These are phyloP conservation scores for Penaeus chinensis DNA, from an alignment of 1,140 invertebrate genomes.

Conservation along the genomic window DNA sequence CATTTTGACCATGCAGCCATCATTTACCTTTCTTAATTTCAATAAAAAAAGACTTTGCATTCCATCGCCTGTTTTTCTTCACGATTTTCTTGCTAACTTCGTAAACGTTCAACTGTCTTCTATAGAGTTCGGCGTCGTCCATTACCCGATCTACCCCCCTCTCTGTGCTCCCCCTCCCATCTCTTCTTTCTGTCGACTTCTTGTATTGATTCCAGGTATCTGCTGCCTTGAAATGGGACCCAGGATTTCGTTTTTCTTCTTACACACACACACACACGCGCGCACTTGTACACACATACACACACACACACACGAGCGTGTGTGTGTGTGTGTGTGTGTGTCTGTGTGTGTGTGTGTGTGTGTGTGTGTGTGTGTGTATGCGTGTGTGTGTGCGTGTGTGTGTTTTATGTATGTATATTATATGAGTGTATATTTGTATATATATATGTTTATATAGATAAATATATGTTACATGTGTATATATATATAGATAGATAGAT, in stretches of 20 bases:
- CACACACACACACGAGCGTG: not conserved
- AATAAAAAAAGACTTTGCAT: too few species aligned
- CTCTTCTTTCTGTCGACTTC: not conserved
- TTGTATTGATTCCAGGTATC: not conserved
- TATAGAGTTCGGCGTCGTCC: too few species aligned
- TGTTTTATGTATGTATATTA: not conserved
- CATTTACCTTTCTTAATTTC: too few species aligned
- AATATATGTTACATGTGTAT: not conserved
- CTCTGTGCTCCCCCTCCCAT: constrained; percentile 6
- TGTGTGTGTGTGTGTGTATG: not conserved
- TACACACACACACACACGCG: constrained; percentile 2
- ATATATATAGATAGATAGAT: not conserved
- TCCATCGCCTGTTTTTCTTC: too few species aligned
- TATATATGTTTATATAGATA: not conserved
- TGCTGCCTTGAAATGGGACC: not conserved
- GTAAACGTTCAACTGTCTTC: too few species aligned
- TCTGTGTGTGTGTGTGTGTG: not conserved
- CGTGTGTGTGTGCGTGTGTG: not conserved
- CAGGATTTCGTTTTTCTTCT: not conserved
- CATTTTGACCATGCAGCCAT: too few species aligned
- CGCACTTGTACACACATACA: not conserved
- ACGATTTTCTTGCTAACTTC: too few species aligned
- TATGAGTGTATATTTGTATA: not conserved
- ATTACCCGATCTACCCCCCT: not conserved
- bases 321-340: not conserved